Conservation (phyloP, 2,888 invertebrate species). For the Sussaba pulchella region DNA sequence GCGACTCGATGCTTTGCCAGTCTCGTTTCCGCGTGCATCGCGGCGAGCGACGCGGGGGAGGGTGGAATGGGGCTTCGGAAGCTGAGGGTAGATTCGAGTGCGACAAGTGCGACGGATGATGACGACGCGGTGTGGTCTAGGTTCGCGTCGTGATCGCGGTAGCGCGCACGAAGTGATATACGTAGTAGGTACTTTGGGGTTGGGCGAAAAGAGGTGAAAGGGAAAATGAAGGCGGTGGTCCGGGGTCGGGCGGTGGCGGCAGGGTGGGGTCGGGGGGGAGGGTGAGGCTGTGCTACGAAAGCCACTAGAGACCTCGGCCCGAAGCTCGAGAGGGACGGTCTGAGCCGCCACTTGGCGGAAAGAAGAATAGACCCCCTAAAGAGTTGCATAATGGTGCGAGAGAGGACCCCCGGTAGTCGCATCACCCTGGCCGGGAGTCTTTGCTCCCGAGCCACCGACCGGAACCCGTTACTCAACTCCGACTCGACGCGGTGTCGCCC, state of each 20-base stretch:
- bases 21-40: constrained; percentile 26
- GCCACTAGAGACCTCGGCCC: constrained; percentile 70
- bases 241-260: no score
- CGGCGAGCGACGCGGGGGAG: constrained; percentile 20
- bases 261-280: no score
- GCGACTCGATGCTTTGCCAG: constrained; percentile 50
- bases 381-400: constrained; percentile 73
- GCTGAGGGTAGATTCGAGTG: constrained; percentile 57
- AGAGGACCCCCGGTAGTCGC: constrained; percentile 34
- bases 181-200: constrained; percentile 37
- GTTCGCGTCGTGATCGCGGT: constrained; percentile 14
- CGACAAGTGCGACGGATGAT: constrained; percentile 65
- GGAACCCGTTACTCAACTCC: constrained; percentile 64
- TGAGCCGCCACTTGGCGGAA: constrained; percentile 73
- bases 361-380: constrained; percentile 75
- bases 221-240: no score
- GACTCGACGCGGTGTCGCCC: constrained; percentile 25
- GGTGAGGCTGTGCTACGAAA: constrained; percentile 57
- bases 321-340: no score
- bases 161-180: constrained; percentile 42
- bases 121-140: constrained; percentile 58
- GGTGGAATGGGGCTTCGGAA: constrained; percentile 27
- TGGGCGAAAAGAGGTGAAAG: constrained; percentile 45
- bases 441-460: constrained; percentile 28
- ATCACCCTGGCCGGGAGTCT: background rate